phyloP scores from a whole-genome alignment of 2,888 invertebrate species.

The Pachliopta kotzebuea region DNA sequence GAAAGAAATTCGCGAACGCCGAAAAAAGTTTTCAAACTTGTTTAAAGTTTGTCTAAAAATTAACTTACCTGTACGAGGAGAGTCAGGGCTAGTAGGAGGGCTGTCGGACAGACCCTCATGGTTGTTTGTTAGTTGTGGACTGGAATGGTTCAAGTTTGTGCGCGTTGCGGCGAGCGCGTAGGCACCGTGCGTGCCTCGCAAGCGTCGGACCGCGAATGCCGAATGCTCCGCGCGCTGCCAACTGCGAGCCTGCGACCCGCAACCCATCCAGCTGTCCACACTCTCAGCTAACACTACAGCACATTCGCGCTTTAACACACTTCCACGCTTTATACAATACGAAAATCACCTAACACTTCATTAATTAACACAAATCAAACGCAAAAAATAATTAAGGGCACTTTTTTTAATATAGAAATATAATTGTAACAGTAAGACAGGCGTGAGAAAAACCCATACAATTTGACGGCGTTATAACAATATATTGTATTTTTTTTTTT shows the following conservation, averaged over 20 bases:
- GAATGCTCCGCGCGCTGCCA: constrained; percentile 33
- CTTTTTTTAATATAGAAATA: too few relatives aligned
- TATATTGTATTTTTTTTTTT: too few relatives aligned
- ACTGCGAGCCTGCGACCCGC: constrained; percentile 38
- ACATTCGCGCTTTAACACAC: constrained; percentile 23
- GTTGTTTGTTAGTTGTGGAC: constrained; percentile 38
- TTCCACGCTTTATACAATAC: constrained; percentile 1
- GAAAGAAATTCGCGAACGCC: constrained; percentile 29
- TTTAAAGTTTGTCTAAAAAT: constrained; percentile 29
- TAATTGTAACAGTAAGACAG: too few relatives aligned
- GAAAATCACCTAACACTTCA: neutral
- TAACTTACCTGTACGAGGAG: constrained; percentile 43
- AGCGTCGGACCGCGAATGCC: constrained; percentile 66
- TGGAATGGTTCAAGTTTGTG: constrained; percentile 56
- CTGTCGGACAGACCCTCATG: constrained; percentile 58
- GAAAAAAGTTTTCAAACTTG: constrained; percentile 30
- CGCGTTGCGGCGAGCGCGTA: constrained; percentile 50
- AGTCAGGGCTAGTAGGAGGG: constrained; percentile 53
- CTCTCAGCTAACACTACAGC: constrained; percentile 9
- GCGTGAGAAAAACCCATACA: too few relatives aligned
- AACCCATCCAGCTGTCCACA: constrained; percentile 2
- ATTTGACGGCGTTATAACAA: too few relatives aligned
- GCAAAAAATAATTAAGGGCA: too few relatives aligned
- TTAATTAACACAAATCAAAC: neutral
- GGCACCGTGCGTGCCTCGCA: constrained; percentile 62